A percentile compares a stretch with the other conserved stretches of the same genome.
Evolutionary conservation across 1,140 invertebrate species (phyloP).

Genomic region (Zophobas atratus): DNA sequence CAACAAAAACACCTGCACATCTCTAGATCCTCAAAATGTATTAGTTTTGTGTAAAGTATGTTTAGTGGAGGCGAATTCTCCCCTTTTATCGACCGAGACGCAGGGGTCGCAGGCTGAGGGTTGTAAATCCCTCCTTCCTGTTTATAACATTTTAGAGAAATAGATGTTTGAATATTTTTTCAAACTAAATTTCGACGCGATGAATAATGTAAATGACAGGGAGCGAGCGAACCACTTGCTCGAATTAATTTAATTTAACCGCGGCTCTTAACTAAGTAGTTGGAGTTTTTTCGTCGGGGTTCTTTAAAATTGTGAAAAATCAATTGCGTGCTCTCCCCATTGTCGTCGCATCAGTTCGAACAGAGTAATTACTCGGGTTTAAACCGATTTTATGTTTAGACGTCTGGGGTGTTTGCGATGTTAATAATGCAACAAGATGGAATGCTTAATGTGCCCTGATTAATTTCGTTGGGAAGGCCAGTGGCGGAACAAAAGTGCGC

Average conservation of each 20-base stretch:
- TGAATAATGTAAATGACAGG: not conserved
- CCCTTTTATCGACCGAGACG: slow-evolving; percentile 38
- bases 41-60: slow-evolving; percentile 38
- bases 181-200: not conserved
- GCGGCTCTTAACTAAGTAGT: slow-evolving; percentile 9
- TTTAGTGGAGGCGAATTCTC: slow-evolving; percentile 40
- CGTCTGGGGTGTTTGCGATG: slow-evolving; percentile 5
- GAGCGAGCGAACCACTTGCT: not conserved
- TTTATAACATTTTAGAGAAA: slow-evolving; percentile 40
- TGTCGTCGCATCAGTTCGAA: not conserved
- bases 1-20: slow-evolving; percentile 34
- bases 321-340: not conserved
- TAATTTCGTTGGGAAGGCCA: not conserved
- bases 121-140: slow-evolving; percentile 28
- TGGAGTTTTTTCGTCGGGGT: not conserved
- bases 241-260: slow-evolving; percentile 21
- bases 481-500: not conserved
- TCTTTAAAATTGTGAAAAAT: slow-evolving; percentile 13
- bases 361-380: slow-evolving; percentile 11
- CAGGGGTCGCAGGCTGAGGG: slow-evolving; percentile 33
- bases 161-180: slow-evolving; percentile 25
- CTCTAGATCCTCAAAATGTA: slow-evolving; percentile 29
- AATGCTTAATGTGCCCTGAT: slow-evolving; percentile 3
- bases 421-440: slow-evolving; percentile 26
- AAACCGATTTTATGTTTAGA: not conserved